phyloP scores from a whole-genome alignment of 2,797 vertebrate genomes.

The Darevskia mixta region DNA sequence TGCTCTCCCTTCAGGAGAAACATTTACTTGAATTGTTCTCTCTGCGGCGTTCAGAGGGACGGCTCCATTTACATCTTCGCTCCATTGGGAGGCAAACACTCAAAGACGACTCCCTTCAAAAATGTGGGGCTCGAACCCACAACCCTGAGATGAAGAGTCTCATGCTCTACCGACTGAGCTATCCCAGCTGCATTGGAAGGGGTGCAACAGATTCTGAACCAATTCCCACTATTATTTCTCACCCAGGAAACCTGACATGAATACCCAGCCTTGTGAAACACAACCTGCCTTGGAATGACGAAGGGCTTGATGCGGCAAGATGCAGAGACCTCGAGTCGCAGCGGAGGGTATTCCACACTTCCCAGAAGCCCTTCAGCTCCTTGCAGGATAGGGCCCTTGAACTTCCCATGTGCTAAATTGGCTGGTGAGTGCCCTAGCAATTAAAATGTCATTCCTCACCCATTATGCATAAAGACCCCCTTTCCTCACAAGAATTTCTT shows the following conservation, averaged over 20 bases:
- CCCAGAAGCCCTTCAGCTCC: conserved; percentile 10
- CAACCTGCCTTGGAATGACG: rapidly evolving
- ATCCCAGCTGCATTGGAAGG: too few species aligned
- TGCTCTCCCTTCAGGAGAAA: too few species aligned
- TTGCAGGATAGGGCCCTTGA: conserved; percentile 56
- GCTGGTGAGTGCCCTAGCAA: conserved; percentile 61
- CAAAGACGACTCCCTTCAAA: too few species aligned
- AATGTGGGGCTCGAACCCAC: too few species aligned
- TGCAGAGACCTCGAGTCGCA: neutral
- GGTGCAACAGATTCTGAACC: neutral
- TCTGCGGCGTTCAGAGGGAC: too few species aligned
- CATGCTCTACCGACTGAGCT: too few species aligned
- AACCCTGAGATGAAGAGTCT: neutral
- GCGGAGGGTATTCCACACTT: neutral
- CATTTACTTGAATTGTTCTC: too few species aligned
- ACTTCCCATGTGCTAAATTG: conserved; percentile 55
- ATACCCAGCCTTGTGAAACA: rapidly evolving
- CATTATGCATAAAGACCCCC: conserved; percentile 59
- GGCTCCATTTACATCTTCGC: too few species aligned
- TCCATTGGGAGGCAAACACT: too few species aligned
- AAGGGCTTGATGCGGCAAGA: rapidly evolving
- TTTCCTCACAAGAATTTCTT: conserved; percentile 63
- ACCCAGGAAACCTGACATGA: neutral
- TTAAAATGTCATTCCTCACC: conserved; percentile 62
- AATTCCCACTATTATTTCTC: too few species aligned